Base-by-base conservation (phyloP, 1,140 invertebrate species). In the Dreissena polymorpha region DNA sequence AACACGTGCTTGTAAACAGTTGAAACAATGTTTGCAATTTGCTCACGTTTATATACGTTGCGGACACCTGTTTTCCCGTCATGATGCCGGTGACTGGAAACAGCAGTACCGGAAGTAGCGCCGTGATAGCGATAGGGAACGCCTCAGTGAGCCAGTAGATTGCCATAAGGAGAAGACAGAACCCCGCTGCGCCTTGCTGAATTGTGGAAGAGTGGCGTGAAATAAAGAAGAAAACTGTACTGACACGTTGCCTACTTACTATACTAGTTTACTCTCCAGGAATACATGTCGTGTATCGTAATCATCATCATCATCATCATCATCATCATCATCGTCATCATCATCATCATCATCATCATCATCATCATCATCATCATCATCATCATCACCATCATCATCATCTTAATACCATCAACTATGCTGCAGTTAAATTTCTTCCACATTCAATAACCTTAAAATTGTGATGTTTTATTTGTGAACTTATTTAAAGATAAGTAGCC, bases 121-220 rank as follows among this genome's bases (percentile, higher is more conserved):
- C 95, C 0, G 97, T 97, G 0, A 97, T 94, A 0, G 96, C 95
- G 23, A 98, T 92, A 0, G 97, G 97, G 16, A 98, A 91, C 0
- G 95, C 95, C 92, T 98, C 97, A 6, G 96, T 94, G 67, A 97
- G 95, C 97, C 97, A 98, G 90, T 95, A 97, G 0, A 95, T 93
- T 0, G 96, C 96, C 96, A 98, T 97, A 25, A 97, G 90, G 3
- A 97, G 83, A 0, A 98, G 94, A 0, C 96, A 94, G 90, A 95
- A 97, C 86, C 95, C 95, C 88, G 96, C 97, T 89, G 90, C 72
- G 16, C 74, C 77, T 69, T 86, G 83, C 89, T 90, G 78, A 0
- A 80, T 68, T 49, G 69, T 60, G 57, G 57, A 2, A 39, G 39
- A 39, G 53, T 14, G 13, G 13, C 16, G 55, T 21, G 14, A 73